phyloP scores from a whole-genome alignment of 2,888 invertebrate genomes.

The Hemaris fuciformis region DNA sequence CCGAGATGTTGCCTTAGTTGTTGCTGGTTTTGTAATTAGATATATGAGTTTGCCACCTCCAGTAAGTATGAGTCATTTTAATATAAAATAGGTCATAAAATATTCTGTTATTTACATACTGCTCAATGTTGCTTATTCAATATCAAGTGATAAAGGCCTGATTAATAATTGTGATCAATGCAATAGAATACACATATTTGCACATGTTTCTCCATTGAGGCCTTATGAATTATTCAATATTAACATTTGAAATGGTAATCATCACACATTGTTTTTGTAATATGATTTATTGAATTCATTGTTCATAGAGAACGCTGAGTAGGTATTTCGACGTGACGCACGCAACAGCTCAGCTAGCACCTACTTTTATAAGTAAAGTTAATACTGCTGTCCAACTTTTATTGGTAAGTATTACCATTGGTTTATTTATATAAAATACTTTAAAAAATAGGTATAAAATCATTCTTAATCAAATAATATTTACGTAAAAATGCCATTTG shows the following conservation, averaged over 20 bases:
- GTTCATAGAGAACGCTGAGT: constrained; percentile 89
- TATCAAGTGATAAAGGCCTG: background rate
- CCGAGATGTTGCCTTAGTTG: constrained; percentile 90
- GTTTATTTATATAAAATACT: background rate
- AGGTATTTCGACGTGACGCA: constrained; percentile 96
- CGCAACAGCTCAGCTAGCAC: constrained; percentile 95
- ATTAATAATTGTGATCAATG: background rate
- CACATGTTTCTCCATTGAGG: too few relatives aligned
- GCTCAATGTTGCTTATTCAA: too few relatives aligned
- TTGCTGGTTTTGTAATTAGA: constrained; percentile 93
- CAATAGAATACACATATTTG: background rate
- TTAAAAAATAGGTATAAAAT: too few relatives aligned
- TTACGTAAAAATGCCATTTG: too few relatives aligned
- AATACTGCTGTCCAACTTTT: constrained; percentile 95
- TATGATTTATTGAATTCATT: constrained; percentile 14
- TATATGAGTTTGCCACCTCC: constrained; percentile 94
- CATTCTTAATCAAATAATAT: too few relatives aligned
- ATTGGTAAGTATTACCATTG: constrained; percentile 63
- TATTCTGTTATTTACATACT: too few relatives aligned
- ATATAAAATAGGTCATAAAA: too few relatives aligned
- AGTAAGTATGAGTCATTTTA: constrained; percentile 77
- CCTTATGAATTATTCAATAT: background rate
- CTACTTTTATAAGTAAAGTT: constrained; percentile 96
- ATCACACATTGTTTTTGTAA: background rate
- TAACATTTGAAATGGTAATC: background rate